These are phyloP conservation scores for Cosmopolites sordidus DNA, from an alignment of 2,888 invertebrate species.

Conservation along the genomic window DNA sequence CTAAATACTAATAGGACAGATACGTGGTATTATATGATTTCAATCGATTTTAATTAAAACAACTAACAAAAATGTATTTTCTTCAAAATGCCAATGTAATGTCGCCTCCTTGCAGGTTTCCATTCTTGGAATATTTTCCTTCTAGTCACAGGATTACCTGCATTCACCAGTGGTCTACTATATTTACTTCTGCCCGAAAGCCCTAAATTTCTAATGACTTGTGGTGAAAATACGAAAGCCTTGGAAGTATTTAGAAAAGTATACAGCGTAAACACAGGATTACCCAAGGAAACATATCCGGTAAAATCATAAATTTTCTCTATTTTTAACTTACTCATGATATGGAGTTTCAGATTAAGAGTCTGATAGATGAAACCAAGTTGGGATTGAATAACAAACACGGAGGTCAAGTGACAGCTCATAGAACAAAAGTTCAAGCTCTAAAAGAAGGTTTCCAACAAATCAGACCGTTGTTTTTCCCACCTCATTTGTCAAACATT, in stretches of 20 bases:
- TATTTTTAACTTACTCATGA: no score
- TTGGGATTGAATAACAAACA: conserved; percentile 22
- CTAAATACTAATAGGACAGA: no score
- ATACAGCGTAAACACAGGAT: conserved; percentile 62
- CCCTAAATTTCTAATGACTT: conserved; percentile 70
- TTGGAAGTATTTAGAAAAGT: conserved; percentile 59
- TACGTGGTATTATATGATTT: no score
- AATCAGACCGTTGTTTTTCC: conserved; percentile 59
- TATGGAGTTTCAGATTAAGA: conserved; percentile 43
- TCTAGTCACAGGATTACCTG: conserved; percentile 58
- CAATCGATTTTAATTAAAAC: no score
- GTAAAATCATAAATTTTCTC: conserved; percentile 45
- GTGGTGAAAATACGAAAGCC: conserved; percentile 62
- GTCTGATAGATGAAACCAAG: conserved; percentile 41
- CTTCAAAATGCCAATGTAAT: no score
- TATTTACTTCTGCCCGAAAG: conserved; percentile 66
- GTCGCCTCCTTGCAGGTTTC: no score
- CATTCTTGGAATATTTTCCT: conserved; percentile 61
- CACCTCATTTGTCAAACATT: conserved; percentile 58
- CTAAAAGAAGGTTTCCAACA: conserved; percentile 59
- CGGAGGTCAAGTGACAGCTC: conserved; percentile 38
- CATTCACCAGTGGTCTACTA: conserved; percentile 59
- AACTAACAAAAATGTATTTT: no score
- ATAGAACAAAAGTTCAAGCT: conserved; percentile 46
- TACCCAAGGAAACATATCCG: conserved; percentile 58